Evolutionary conservation across 2,797 vertebrate species (phyloP).

Genomic region (Alectoris magna): DNA sequence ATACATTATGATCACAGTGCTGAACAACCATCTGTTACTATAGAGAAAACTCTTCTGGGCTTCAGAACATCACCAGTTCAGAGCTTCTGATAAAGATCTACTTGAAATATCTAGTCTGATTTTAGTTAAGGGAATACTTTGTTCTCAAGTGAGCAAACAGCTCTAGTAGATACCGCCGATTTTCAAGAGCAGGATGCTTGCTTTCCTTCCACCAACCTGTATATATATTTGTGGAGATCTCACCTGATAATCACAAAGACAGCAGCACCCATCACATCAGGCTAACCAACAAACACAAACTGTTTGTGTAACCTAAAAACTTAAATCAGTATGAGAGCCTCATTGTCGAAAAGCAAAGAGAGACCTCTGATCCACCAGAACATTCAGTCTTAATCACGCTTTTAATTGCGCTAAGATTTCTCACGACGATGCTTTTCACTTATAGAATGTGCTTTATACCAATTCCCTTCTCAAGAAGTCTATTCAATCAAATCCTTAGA

Average conservation of each 20-base stretch:
- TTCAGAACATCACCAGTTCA: not conserved
- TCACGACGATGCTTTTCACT: not conserved
- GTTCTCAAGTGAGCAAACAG: not conserved
- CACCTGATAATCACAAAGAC: not conserved
- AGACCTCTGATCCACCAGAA: not conserved
- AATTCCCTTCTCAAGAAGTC: not conserved
- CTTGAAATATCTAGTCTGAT: not conserved
- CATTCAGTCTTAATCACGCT: not conserved
- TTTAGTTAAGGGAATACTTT: not conserved
- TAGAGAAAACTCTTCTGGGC: not conserved
- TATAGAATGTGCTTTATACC: not conserved
- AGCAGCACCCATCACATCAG: not conserved
- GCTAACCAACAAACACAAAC: not conserved
- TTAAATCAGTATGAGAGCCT: not conserved
- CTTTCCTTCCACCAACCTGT: not conserved
- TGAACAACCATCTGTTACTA: not conserved
- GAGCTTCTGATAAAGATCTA: not conserved
- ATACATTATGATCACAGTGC: not conserved
- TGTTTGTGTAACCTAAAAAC: not conserved
- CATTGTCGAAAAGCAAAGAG: not conserved
- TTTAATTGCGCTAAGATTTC: not conserved
- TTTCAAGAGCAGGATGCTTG: not conserved
- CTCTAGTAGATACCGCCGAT: not conserved
- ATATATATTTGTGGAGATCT: not conserved
- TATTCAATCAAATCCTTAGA: not conserved